These are phyloP conservation scores for Pseudochirops corinnae DNA, from an alignment of 2,797 vertebrate species.

Conservation along the genomic window DNA sequence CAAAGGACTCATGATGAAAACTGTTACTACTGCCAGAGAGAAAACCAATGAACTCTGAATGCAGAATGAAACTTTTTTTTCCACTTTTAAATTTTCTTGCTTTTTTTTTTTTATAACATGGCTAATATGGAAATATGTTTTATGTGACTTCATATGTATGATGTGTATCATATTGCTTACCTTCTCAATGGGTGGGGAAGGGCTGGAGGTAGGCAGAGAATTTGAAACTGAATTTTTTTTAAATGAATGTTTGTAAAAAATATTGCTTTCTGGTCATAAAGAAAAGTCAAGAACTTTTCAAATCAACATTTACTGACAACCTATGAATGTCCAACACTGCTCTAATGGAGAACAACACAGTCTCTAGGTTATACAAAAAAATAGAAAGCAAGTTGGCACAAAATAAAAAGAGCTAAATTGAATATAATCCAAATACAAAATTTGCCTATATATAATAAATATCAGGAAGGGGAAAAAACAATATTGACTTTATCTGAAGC, in stretches of 20 bases:
- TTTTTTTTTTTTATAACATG: neutral
- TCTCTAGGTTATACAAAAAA: neutral
- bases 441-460: neutral
- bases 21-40: no score
- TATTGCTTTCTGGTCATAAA: neutral
- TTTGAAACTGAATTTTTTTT: neutral
- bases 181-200: neutral
- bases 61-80: neutral
- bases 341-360: neutral
- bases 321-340: neutral
- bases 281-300: constrained; percentile 56
- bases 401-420: neutral
- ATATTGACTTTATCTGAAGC: neutral
- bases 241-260: neutral
- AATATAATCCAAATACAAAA: neutral
- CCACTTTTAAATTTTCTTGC: neutral
- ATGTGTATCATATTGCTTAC: neutral
- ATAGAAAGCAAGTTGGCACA: neutral
- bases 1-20: no score
- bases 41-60: neutral
- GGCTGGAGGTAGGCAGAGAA: neutral
- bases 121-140: neutral
- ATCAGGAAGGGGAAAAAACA: neutral
- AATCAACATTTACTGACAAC: constrained; percentile 56
- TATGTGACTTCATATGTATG: neutral